These are phyloP conservation scores for Turritopsis rubra DNA, from an alignment of 30 jellyfish, hydroid and myxozoan species.

Conservation along the genomic window DNA sequence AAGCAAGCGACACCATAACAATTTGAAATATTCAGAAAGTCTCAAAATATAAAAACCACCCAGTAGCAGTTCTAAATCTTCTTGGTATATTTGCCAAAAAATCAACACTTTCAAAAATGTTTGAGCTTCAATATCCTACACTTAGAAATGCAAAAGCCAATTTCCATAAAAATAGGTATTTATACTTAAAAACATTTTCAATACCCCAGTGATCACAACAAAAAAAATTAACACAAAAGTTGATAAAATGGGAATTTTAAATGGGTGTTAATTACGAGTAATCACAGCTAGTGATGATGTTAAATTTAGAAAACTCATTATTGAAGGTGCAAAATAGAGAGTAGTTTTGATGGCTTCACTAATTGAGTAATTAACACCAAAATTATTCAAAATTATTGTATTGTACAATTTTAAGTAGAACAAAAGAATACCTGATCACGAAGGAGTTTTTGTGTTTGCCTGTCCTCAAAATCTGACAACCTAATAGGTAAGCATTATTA, in stretches of 20 bases:
- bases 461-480: slow-evolving; percentile 72
- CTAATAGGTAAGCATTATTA: slow-evolving; percentile 19
- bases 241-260: not conserved
- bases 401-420: not conserved
- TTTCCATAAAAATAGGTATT: no score
- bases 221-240: not conserved
- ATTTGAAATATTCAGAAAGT: no score
- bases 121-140: no score
- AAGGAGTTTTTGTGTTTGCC: slow-evolving; percentile 71
- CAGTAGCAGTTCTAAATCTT: no score
- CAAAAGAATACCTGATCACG: slow-evolving; percentile 48
- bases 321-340: not conserved
- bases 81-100: no score
- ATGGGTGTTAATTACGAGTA: not conserved
- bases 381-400: no score
- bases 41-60: no score
- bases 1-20: not conserved
- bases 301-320: not conserved
- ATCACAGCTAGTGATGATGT: not conserved
- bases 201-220: not conserved
- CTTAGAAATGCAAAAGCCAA: no score
- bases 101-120: no score
- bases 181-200: no score
- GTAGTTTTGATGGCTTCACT: no score
- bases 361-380: no score